Base-by-base conservation (phyloP, 2,888 invertebrate genomes). In the Saturnia pavonia region DNA sequence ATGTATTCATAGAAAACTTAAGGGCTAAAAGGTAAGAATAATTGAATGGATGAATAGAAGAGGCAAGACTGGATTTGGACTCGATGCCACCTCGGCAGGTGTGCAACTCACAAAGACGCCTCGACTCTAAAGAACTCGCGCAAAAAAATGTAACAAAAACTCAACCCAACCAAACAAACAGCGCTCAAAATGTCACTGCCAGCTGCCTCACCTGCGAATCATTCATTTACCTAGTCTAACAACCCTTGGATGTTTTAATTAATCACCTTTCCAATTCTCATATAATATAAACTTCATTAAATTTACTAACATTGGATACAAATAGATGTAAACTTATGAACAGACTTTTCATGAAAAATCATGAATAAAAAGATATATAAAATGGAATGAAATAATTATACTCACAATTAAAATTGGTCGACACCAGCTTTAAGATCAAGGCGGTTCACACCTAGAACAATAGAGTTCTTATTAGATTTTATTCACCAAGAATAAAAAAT, bases 131-230 rank as follows among this genome's bases (percentile, higher is more conserved):
- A 82, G 80, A 78, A 75, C 78, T 78, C 80, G 81, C 81, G 84
- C 84, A 88, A 89, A 90, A 88, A 87, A 84, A 73, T 72, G 71
- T 74, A 79, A 77, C 82, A 87, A 89, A 88, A 83, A 80, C 77
- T n/a, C 40, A 65, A 65, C 76, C 71, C 71, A 74, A 76, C 75
- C 78, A 78, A 82, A 76, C 79, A 80, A 79, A 83, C 78, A 80
- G 80, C 85, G 83, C 78, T 85, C 85, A 85, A 87, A 91, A 91
- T 89, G 88, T 90, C 89, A 87, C 83, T 83, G 84, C 83, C 92
- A 92, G 90, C 91, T 91, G 92, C 86, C 90, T 84, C 87, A 85
- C 86, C 86, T 85, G 85, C 86, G 78, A 77, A 77, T 81, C 79
- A 79, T 84, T 82, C 75, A 80, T 80, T 76, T 78, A 78, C 74